These are phyloP conservation scores for Araneus ventricosus DNA, from an alignment of 1,140 invertebrate species.

Conservation along the genomic window DNA sequence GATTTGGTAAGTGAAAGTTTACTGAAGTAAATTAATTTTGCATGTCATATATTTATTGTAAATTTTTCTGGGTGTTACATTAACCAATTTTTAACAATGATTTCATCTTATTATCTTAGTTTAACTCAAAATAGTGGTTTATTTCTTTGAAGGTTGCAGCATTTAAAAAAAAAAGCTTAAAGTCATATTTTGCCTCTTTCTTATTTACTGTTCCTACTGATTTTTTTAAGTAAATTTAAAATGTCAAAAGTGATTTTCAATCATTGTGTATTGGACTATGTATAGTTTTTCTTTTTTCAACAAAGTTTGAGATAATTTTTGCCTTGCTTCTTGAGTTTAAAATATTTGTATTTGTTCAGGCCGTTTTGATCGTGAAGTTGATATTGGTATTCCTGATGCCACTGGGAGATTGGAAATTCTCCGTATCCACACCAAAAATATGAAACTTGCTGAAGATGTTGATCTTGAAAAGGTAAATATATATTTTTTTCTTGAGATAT, in stretches of 20 bases:
- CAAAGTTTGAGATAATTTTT: background rate
- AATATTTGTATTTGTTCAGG: conserved; percentile 80
- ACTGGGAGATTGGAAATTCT: conserved; percentile 98
- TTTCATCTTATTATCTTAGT: too few species aligned
- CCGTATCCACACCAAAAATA: conserved; percentile 99
- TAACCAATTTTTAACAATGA: too few species aligned
- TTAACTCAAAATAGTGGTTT: too few species aligned
- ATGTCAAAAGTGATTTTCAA: background rate
- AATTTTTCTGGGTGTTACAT: too few species aligned
- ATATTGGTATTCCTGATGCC: conserved; percentile 99
- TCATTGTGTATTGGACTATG: too few species aligned
- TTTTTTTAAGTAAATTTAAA: background rate
- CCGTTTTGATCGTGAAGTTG: conserved; percentile 99
- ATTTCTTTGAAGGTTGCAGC: too few species aligned
- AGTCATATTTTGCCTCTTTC: background rate
- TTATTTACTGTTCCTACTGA: background rate
- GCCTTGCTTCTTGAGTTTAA: background rate
- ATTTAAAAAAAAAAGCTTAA: too few species aligned
- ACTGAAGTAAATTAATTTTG: too few species aligned
- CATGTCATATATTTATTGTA: too few species aligned
- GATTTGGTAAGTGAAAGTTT: conserved; percentile 86
- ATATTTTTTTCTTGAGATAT: background rate
- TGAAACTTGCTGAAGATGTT: conserved; percentile 99
- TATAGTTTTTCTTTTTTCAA: background rate
- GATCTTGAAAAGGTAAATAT: conserved; percentile 90